Evolutionary conservation across 1,140 invertebrate species (phyloP), one percentile per base, ranked within the genome.

Genomic region (Lucilia sericata): DNA sequence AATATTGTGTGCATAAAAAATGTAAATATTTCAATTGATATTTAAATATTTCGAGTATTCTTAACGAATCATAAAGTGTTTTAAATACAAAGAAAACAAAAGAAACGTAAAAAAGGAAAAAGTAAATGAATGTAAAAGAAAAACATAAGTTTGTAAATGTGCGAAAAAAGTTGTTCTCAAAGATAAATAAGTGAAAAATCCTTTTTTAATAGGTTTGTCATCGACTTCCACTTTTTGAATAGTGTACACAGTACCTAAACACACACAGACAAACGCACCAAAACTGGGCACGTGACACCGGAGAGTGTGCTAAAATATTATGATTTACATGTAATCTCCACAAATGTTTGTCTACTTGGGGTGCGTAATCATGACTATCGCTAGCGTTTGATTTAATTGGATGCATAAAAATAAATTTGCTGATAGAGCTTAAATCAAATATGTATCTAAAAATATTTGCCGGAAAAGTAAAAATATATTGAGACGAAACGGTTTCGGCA

Each of bases 1-100:
- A 80, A 80, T 80, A 80, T 80, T 80, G 76, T 21, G 76, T 70
- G 19, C 5, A 80, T 49, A 49, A 80, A 80, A 80, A 49, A 42
- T 80, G 76, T 21, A 80, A 80, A 80, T 80, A 80, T 80, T 47
- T 80, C 76, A 17, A 49, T 80, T 80, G 17, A 80, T 80, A 80
- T 80, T 49, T 47, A 21, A 80, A 80, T 80, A 80, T 80, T 21
- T 80, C n/a, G 21, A 80, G 36, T 5, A 80, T 49, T 25, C 76
- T 80, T 70, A 19, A 70, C 51, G 17, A 70, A 70, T 70, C 19
- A 70, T 60, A 60, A 60, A 70, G 60, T 70, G 19, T 70, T 70
- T 65, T 10, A 12, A 1, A 14, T 5, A 5, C 13, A 60, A 60
- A 60, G 51, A 8, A 2, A 14, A 60, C 13, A 60, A 60, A 60